A percentile compares a stretch with the other conserved stretches of the same genome.
Evolutionary conservation across 2,797 vertebrate species (phyloP).

Genomic region (Pipistrellus pygmaeus): DNA sequence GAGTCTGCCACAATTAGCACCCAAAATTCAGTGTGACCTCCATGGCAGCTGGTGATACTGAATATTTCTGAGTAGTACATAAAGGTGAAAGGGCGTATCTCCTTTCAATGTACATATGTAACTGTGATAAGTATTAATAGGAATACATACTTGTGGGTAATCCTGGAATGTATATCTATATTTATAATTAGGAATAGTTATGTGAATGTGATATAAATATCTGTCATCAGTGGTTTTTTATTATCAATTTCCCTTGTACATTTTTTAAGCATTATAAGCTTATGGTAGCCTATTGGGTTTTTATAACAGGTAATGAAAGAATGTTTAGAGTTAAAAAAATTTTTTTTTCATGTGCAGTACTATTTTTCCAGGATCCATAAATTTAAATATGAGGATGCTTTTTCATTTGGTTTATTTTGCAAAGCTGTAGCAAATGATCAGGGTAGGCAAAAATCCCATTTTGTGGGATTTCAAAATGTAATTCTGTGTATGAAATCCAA

Average conservation of each 20-base stretch:
- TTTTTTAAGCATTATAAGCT: constrained; percentile 57
- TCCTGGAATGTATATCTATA: constrained; percentile 79
- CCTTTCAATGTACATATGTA: constrained; percentile 76
- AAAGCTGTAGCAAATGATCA: neutral
- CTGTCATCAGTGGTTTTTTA: constrained; percentile 54
- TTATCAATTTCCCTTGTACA: constrained; percentile 69
- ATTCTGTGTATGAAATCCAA: constrained; percentile 19
- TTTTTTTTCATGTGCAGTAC: neutral
- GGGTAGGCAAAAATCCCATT: no score
- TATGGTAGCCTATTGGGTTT: constrained; percentile 22
- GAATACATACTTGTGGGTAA: constrained; percentile 70
- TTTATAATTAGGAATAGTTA: constrained; percentile 79
- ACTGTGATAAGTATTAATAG: constrained; percentile 77
- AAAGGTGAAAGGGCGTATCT: constrained; percentile 78
- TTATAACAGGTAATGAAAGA: constrained; percentile 50
- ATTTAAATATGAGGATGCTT: constrained; percentile 10
- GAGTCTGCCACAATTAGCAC: constrained; percentile 59
- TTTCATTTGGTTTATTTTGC: constrained; percentile 12
- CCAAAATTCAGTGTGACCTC: constrained; percentile 78
- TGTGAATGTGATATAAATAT: constrained; percentile 79
- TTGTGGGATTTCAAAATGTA: constrained; percentile 45
- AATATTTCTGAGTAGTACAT: constrained; percentile 76
- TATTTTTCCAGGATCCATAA: constrained; percentile 14
- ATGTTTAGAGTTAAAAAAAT: constrained; percentile 43
- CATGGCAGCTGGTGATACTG: constrained; percentile 79